These are phyloP conservation scores for Caenorhabditis sp. DNA, from an alignment of 2,888 invertebrate species.

Conservation along the genomic window DNA sequence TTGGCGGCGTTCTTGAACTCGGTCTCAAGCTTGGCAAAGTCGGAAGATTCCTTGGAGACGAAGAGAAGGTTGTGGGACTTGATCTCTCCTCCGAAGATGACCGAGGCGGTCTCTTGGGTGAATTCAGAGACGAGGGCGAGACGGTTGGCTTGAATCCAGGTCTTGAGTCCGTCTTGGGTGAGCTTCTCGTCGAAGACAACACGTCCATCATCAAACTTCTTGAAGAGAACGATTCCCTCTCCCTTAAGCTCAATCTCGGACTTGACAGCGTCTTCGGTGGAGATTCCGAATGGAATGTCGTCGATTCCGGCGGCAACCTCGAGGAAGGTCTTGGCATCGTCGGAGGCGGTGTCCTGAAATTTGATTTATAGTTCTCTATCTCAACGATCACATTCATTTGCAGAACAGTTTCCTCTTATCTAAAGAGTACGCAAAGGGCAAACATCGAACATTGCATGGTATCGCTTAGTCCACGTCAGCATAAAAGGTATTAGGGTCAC, in stretches of 20 bases:
- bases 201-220: slow-evolving; percentile 86
- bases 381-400: neutral
- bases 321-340: slow-evolving; percentile 91
- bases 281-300: slow-evolving; percentile 93
- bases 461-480: slow-evolving; percentile 36
- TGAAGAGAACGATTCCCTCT: slow-evolving; percentile 90
- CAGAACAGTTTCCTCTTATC: slow-evolving; percentile 31
- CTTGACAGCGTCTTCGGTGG: slow-evolving; percentile 89
- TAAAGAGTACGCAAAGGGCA: slow-evolving; percentile 17
- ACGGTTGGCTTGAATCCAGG: slow-evolving; percentile 83
- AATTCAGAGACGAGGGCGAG: slow-evolving; percentile 83
- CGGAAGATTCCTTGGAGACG: slow-evolving; percentile 91
- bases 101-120: slow-evolving; percentile 89
- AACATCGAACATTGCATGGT: slow-evolving; percentile 25
- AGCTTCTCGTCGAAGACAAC: slow-evolving; percentile 78
- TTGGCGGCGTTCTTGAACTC: slow-evolving; percentile 91
- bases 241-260: slow-evolving; percentile 90
- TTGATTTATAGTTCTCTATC: neutral
- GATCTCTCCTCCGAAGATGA: slow-evolving; percentile 98
- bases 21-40: slow-evolving; percentile 90
- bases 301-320: slow-evolving; percentile 90
- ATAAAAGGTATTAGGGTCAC: neutral
- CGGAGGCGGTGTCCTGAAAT: slow-evolving; percentile 88
- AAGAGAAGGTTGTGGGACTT: slow-evolving; percentile 97
- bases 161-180: slow-evolving; percentile 71